These are phyloP conservation scores for Eulemur rufifrons DNA, from an alignment of 2,113 vertebrate species.

Conservation along the genomic window DNA sequence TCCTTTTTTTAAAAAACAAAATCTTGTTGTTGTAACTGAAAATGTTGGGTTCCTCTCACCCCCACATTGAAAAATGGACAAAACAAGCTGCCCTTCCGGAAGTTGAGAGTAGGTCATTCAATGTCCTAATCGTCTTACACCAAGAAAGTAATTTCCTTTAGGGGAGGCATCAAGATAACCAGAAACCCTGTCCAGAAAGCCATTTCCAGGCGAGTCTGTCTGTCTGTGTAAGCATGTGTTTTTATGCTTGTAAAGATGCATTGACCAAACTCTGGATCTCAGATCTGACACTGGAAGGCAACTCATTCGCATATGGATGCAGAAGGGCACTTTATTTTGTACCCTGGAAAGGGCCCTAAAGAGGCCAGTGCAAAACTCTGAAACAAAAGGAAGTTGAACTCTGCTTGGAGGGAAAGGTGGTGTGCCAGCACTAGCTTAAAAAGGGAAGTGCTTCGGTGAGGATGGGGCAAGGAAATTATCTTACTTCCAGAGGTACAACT, in stretches of 20 bases:
- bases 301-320: constrained; percentile 47
- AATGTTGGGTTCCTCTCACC: constrained; percentile 55
- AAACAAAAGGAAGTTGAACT: constrained; percentile 52
- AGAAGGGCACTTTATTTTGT: constrained; percentile 73
- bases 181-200: neutral
- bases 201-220: constrained; percentile 44
- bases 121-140: constrained; percentile 22
- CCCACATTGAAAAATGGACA: constrained; percentile 77
- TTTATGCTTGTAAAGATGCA: constrained; percentile 62
- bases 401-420: constrained; percentile 45
- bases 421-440: constrained; percentile 33
- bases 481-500: neutral
- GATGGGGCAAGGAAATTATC: constrained; percentile 27
- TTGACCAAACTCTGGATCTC: constrained; percentile 60
- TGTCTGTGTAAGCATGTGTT: constrained; percentile 27
- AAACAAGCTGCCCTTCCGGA: constrained; percentile 55
- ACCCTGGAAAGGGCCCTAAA: constrained; percentile 67
- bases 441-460: constrained; percentile 49
- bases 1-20: constrained; percentile 66
- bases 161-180: constrained; percentile 43
- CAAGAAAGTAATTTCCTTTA: constrained; percentile 49
- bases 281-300: constrained; percentile 68
- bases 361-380: constrained; percentile 62
- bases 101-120: constrained; percentile 60
- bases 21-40: constrained; percentile 76